These are phyloP conservation scores for Daphoenositta chrysoptera DNA, from an alignment of 2,113 vertebrate genomes.

Conservation along the genomic window DNA sequence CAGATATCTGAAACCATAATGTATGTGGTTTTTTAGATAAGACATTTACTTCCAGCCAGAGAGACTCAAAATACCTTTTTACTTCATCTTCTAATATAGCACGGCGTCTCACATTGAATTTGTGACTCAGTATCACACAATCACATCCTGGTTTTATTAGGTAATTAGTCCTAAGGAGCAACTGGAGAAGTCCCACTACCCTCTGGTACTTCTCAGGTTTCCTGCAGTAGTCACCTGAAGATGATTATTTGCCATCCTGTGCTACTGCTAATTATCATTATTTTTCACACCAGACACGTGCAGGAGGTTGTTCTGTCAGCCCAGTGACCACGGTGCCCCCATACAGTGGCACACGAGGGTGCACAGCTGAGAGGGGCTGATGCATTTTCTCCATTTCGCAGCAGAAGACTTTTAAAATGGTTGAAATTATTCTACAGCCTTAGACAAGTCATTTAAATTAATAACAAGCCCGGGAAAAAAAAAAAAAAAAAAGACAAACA, in stretches of 20 bases:
- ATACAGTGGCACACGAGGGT: background rate
- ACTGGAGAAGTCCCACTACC: slow-evolving; percentile 3
- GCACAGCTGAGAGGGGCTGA: background rate
- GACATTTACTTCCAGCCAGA: slow-evolving; percentile 13
- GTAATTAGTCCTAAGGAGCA: slow-evolving; percentile 43
- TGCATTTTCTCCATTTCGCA: background rate
- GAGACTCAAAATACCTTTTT: slow-evolving; percentile 46
- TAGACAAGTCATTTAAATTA: background rate
- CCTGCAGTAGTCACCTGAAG: slow-evolving; percentile 40
- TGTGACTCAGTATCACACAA: slow-evolving; percentile 36
- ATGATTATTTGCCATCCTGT: background rate
- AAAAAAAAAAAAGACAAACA: background rate
- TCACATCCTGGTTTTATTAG: slow-evolving; percentile 56
- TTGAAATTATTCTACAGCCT: background rate
- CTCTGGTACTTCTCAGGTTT: background rate
- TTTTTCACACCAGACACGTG: background rate
- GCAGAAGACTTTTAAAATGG: background rate
- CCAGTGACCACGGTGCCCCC: background rate
- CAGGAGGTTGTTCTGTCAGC: background rate
- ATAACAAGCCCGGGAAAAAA: background rate
- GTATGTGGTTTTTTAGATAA: slow-evolving; percentile 20
- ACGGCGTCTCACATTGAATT: background rate
- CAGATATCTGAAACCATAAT: slow-evolving; percentile 49
- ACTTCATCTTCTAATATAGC: slow-evolving; percentile 29
- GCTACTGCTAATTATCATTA: background rate